Percentiles rank a stretch among this genome's conserved stretches.
Conservation (phyloP, 1,140 invertebrate species). For the Procambarus clarkii region DNA sequence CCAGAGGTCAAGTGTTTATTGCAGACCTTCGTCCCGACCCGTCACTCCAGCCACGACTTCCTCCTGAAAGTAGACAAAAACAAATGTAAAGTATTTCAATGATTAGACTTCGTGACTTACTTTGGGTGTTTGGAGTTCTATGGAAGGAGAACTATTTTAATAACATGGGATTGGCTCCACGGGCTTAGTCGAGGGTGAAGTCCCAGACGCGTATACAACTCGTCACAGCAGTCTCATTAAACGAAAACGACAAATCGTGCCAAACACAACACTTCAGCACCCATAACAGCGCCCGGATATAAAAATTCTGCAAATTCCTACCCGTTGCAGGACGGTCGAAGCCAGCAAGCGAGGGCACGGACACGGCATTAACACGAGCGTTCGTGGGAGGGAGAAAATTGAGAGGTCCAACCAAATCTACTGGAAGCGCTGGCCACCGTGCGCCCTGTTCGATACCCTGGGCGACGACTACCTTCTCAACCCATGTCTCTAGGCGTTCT, state of each 20-base stretch:
- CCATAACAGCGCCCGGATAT: neutral
- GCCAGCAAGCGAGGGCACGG: neutral
- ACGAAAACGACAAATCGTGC: neutral
- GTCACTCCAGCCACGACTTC: neutral
- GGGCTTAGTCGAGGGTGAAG: neutral
- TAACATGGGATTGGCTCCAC: neutral
- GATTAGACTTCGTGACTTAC: neutral
- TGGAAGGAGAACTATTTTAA: neutral
- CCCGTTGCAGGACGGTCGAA: neutral
- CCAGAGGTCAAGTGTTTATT: conserved; percentile 10
- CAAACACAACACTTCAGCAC: neutral
- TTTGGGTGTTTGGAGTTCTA: neutral
- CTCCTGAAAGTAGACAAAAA: neutral
- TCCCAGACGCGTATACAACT: neutral
- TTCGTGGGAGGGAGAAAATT: conserved; percentile 10
- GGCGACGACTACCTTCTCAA: too few species aligned
- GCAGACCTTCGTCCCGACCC: neutral
- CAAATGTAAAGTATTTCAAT: neutral
- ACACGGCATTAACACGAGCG: neutral
- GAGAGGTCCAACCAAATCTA: neutral
- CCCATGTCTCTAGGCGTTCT: too few species aligned
- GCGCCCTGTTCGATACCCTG: neutral
- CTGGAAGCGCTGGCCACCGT: neutral
- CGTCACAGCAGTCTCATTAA: neutral
- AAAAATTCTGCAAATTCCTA: neutral